Conservation (phyloP, 2,888 invertebrate genomes). For the Mesorhabditis sp. region DNA sequence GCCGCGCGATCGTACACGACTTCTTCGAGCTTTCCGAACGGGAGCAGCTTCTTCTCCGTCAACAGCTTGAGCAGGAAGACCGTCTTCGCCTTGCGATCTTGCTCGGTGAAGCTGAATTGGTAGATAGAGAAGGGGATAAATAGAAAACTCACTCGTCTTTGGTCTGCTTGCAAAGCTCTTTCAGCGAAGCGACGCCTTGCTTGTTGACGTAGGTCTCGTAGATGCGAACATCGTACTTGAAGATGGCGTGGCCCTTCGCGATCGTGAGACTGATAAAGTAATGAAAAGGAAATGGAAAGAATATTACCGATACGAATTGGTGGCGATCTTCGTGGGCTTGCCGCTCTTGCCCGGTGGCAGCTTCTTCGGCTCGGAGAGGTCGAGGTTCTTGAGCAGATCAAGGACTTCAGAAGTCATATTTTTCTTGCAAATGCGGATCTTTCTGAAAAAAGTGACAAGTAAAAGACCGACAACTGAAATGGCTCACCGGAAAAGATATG, state of each 20-base stretch:
- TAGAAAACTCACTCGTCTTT: slow-evolving; percentile 13
- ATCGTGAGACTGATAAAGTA: not conserved
- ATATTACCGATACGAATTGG: not conserved
- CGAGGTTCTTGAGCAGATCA: not conserved
- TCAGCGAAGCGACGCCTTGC: slow-evolving; percentile 7
- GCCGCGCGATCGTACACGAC: slow-evolving; percentile 16
- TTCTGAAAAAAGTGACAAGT: too few relatives aligned
- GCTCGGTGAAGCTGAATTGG: slow-evolving; percentile 12
- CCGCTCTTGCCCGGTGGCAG: not conserved
- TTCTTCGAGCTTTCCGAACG: not conserved
- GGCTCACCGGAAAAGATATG: too few relatives aligned
- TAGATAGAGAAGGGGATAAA: not conserved
- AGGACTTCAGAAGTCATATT: too few relatives aligned
- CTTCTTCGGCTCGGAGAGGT: not conserved
- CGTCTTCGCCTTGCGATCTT: slow-evolving; percentile 10
- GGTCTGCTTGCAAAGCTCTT: slow-evolving; percentile 15
- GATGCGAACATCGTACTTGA: slow-evolving; percentile 14
- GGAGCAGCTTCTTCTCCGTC: not conserved
- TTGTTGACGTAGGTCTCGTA: slow-evolving; percentile 7
- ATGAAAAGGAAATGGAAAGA: not conserved
- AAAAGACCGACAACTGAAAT: too few relatives aligned
- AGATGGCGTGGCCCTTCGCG: not conserved
- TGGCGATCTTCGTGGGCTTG: not conserved
- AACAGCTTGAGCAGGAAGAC: slow-evolving; percentile 12
- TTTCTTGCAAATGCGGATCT: too few relatives aligned